Percentiles rank a stretch among this genome's conserved stretches.
phyloP scores from a whole-genome alignment of 2,113 vertebrate species.

The Hypocryptadius cinnamomeus region DNA sequence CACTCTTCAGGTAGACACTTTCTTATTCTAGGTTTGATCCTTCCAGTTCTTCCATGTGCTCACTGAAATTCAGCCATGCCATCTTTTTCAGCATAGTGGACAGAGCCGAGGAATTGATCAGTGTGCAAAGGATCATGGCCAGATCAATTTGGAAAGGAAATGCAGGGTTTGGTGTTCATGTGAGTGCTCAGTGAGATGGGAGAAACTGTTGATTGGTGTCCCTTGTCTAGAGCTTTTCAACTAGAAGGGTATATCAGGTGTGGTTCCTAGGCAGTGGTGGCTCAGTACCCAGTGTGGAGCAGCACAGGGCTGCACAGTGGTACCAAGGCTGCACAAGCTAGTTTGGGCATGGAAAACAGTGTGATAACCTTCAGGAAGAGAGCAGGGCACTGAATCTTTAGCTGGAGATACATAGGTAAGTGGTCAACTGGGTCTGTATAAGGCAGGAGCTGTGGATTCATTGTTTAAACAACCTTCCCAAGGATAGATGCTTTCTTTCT shows the following conservation, averaged over 20 bases:
- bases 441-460: not conserved
- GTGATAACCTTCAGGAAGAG: not conserved
- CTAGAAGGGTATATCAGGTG: not conserved
- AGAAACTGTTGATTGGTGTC: not conserved
- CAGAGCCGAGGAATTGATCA: not conserved
- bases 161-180: not conserved
- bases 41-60: not conserved
- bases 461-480: not conserved
- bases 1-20: not conserved
- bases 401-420: rapidly evolving
- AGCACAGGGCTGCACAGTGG: not conserved
- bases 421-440: not conserved
- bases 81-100: not conserved
- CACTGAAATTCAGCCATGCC: not conserved
- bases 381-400: not conserved
- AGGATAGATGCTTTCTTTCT: not conserved
- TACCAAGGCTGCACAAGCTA: not conserved
- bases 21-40: not conserved
- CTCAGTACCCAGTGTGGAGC: not conserved
- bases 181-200: not conserved
- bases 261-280: not conserved
- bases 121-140: not conserved
- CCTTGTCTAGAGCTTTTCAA: not conserved
- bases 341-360: not conserved
- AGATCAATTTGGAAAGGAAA: not conserved